phyloP scores from a whole-genome alignment of 2,888 invertebrate genomes.

The Frankliniella intonsa region DNA sequence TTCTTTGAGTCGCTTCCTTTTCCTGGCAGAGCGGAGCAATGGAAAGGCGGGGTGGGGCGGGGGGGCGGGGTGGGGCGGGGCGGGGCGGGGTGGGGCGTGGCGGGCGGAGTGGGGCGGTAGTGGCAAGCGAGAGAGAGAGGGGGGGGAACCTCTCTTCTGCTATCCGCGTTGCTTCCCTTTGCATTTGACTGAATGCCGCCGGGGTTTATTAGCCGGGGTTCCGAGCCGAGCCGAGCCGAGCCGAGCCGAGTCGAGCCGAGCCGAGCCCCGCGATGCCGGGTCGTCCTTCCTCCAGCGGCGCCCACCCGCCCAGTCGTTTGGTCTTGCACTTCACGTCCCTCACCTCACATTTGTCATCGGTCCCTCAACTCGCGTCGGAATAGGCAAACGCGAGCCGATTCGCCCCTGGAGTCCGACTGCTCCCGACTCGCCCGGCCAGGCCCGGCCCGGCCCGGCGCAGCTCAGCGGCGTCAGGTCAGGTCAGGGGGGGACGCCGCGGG shows the following conservation, averaged over 20 bases:
- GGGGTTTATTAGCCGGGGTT: background rate
- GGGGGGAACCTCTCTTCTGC: background rate
- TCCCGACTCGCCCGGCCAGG: no score
- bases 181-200: background rate
- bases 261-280: background rate
- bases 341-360: no score
- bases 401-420: no score
- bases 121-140: background rate
- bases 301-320: no score
- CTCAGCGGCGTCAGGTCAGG: no score
- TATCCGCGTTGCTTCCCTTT: no score
- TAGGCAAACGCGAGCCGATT: no score
- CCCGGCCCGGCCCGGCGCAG: no score
- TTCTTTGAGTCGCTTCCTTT: background rate
- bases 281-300: no score
- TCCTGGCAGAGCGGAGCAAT: background rate
- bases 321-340: no score
- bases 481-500: no score
- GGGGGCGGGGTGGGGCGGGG: background rate
- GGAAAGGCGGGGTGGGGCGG: background rate
- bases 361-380: no score
- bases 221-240: background rate
- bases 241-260: background rate
- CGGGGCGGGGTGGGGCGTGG: background rate
- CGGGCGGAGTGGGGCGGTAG: background rate